Percentiles rank a stretch among this genome's conserved stretches.
Conservation (phyloP, 2,888 invertebrate genomes). For the Catocala sponsa region DNA sequence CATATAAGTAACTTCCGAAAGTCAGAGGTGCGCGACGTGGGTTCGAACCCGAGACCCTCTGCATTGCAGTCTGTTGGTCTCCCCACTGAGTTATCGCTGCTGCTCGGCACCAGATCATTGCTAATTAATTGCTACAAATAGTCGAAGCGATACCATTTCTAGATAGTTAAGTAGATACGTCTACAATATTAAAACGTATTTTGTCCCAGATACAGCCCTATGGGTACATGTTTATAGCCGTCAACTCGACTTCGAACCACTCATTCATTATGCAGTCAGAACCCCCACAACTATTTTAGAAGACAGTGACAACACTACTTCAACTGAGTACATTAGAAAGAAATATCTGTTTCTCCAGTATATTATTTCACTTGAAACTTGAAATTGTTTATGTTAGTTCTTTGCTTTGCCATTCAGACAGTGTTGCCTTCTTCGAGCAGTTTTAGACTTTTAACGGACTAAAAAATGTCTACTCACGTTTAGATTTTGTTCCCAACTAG, state of each 20-base stretch:
- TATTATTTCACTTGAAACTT: constrained; percentile 45
- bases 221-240: no score
- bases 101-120: no score
- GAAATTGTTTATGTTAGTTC: constrained; percentile 47
- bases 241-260: neutral
- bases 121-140: no score
- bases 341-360: constrained; percentile 22
- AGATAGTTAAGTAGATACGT: no score
- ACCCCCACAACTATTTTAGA: constrained; percentile 1
- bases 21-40: no score
- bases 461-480: constrained; percentile 1
- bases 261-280: neutral
- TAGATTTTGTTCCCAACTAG: neutral
- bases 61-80: no score
- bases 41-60: no score
- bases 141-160: no score
- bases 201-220: no score
- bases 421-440: constrained; percentile 38
- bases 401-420: constrained; percentile 36
- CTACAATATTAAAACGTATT: no score
- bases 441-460: constrained; percentile 37
- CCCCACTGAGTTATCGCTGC: no score
- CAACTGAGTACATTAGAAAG: constrained; percentile 17
- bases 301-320: constrained; percentile 14
- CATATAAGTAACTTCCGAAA: no score